Evolutionary conservation across 2,888 invertebrate species (phyloP), one percentile per base, ranked within the genome.

Genomic region (Dione vanillae): DNA sequence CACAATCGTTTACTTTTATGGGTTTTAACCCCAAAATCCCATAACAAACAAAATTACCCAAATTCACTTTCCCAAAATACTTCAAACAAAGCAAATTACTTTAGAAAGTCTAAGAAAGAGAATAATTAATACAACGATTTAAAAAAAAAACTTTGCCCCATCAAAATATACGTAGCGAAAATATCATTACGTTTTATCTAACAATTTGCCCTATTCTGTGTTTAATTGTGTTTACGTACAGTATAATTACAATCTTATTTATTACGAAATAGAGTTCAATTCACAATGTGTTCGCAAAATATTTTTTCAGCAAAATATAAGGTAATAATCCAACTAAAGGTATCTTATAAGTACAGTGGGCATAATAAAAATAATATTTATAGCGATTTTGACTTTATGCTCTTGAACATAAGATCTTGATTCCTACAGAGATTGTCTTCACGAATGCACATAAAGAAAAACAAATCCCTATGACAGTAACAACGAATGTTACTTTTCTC

Each of bases 401-500:
- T 12, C 6, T 45, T 35, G 19, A n/a, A 2, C 8, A 37, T 72
- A 75, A 67, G 70, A 64, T 20, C 64, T 47, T 72, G 41, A 68
- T 66, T 75, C 37, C 66, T 41, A 19, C 40, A 49, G 65, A 27
- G 2, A 11, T 67, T 52, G 41, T 69, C 19, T 67, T 16, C n/a
- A 49, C 35, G 65, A 72, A 72, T 72, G 67, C 71, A 68, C 69
- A 74, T 70, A 62, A 75, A 77, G 76, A 77, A 79, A 80, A 79
- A 81, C 81, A 79, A 77, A 79, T 78, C 77, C 74, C 76, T 75
- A 75, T 76, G 80, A 80, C 79, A 78, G 79, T 78, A 81, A 82
- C 85, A 82, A 71, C 77, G 78, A 81, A 82, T 79, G 78, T 79
- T 82, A 84, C 84, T 84, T 78, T 78, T 72, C 74, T 74, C 69